These are phyloP conservation scores for Ecliptopera silaceata DNA, from an alignment of 2,888 invertebrate species.

Conservation along the genomic window DNA sequence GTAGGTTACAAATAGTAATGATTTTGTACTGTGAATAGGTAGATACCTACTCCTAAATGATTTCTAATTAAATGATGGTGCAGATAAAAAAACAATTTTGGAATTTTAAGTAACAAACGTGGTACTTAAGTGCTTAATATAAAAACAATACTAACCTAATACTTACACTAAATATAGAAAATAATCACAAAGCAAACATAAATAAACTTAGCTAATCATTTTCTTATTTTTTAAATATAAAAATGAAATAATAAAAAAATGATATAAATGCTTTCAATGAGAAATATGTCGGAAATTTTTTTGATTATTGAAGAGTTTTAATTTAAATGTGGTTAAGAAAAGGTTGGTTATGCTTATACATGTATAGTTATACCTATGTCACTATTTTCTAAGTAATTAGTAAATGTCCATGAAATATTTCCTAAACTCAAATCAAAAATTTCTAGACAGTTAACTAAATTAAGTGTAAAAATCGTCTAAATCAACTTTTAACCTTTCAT, in stretches of 20 bases:
- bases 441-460: no score
- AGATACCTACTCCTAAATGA: constrained; percentile 10
- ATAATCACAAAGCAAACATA: constrained; percentile 37
- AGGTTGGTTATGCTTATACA: no score
- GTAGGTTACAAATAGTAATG: constrained; percentile 40
- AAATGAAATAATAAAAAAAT: constrained; percentile 23
- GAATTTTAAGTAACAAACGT: constrained; percentile 19
- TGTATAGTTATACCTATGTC: neutral
- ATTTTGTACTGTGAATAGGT: constrained; percentile 31
- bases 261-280: constrained; percentile 28
- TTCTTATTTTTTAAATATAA: constrained; percentile 18
- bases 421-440: neutral
- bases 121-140: constrained; percentile 28
- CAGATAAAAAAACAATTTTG: constrained; percentile 7
- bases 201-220: constrained; percentile 26
- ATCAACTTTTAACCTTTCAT: no score
- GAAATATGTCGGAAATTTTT: constrained; percentile 6
- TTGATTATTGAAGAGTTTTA: neutral
- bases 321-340: neutral
- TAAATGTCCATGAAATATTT: constrained; percentile 12
- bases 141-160: constrained; percentile 36
- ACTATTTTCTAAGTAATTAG: constrained; percentile 18
- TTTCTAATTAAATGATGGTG: constrained; percentile 3
- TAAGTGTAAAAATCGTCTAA: no score
- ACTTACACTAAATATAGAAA: constrained; percentile 29